Evolutionary conservation across 2,797 vertebrate genomes (phyloP), one percentile per base, ranked within the genome.

Genomic region (Argya squamiceps): DNA sequence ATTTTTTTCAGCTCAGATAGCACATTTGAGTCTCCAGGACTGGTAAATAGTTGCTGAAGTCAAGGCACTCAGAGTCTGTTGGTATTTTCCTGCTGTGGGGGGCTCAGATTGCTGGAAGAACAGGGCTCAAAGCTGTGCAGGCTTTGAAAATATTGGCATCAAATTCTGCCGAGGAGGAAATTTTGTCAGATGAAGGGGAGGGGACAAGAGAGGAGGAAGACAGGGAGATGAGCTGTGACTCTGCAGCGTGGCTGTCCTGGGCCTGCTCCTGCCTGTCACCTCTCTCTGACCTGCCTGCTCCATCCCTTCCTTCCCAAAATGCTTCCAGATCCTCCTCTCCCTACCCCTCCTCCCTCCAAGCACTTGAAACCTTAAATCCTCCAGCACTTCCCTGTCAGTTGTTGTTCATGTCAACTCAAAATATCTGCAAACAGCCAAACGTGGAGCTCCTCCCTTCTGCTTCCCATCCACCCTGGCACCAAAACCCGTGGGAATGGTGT

Each of bases 301-400:
- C 49, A 65, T 71, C 58, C 53, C 12, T 62, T 83, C 41, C 82
- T 50, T 58, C 63, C 68, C 71, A 37, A 62, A 58, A 58, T 0
- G 0, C 50, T 73, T 85, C 75, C 18, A 29, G 18, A 62, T 44
- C 26, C 20, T 88, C 23, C 37, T 87, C 49, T 69, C 55, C 46
- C 34, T 63, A 15, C 27, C 26, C 32, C 29, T 78, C 21, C 26
- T 81, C 8, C 20, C 27, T 82, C 58, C 64, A 47, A 58, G 27
- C 63, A 79, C 22, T 53, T 41, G 10, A 91, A 92, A 39, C n/a
- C 64, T 84, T 23, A 77, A 52, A 89, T 92, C 68, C 76, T 92
- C 2, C 1, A 59, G 68, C n/a, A 12, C 44, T 85, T 79, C 24
- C 53, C 77, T 95, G 65, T 92, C 74, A 82, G 71, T 7, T 64